phyloP scores from a whole-genome alignment of 2,113 vertebrate species.

The Nothocercus julius region DNA sequence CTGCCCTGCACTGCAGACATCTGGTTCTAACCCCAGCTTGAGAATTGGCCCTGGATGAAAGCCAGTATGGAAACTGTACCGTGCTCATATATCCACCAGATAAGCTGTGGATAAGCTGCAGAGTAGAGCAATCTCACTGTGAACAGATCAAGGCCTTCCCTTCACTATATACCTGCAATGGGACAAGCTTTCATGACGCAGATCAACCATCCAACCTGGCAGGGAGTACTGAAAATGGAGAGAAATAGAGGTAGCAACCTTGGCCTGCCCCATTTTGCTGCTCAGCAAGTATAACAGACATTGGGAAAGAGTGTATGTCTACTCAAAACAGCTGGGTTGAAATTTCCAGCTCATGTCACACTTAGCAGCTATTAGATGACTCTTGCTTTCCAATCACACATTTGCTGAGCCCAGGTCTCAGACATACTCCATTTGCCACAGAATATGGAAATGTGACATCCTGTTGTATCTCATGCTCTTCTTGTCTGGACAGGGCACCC shows the following conservation, averaged over 20 bases:
- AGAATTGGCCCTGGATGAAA: not conserved
- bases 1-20: not conserved
- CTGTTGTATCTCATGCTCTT: not conserved
- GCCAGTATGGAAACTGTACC: not conserved
- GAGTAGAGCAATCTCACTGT: not conserved
- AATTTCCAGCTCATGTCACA: accelerated
- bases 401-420: not conserved
- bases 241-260: not conserved
- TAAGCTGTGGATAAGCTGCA: not conserved
- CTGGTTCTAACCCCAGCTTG: not conserved
- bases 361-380: too few species aligned
- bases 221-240: not conserved
- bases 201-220: not conserved
- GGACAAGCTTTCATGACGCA: not conserved
- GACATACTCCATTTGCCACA: not conserved
- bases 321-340: not conserved
- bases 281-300: accelerated
- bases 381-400: not conserved
- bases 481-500: slow-evolving; percentile 83
- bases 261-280: not conserved
- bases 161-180: not conserved
- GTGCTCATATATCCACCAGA: not conserved
- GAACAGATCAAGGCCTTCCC: not conserved
- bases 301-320: not conserved
- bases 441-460: not conserved